Base-by-base conservation (phyloP, 2,113 vertebrate genomes). In the Carollia perspicillata region DNA sequence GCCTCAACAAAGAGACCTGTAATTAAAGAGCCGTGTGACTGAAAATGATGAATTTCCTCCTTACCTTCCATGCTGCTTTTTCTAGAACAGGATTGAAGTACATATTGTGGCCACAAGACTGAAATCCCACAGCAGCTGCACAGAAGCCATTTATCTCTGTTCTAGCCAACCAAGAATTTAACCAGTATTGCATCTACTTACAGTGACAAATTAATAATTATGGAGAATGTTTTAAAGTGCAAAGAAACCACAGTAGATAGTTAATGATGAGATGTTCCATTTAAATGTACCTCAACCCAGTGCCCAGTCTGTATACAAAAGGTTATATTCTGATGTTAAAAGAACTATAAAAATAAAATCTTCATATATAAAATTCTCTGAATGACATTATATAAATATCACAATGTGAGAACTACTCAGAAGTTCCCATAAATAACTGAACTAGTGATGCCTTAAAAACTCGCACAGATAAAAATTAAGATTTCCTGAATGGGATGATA, bases 1-100 rank as follows among this genome's bases (percentile, higher is more conserved):
- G 33, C 51, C 20, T 94, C 94, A 94, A 75, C 58, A 86, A 92
- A 95, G 88, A 87, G 30, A 11, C 22, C 53, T 75, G 22, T 91
- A 93, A 95, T 88, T 90, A 95, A 94, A 84, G 79, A 91, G 40
- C 11, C 23, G 94, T 28, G 42, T 66, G 14, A 71, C 88, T 89
- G 8, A 95, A 97, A 93, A 94, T 96, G 81, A 95, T 88, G 71
- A 90, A 95, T 94, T 49, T 37, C 68, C n/a, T 97, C 63, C n/a
- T 86, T 84, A 69, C 47, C 30, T 66, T 84, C 44, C 6, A 11
- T 2, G 53, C 55, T 68, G 65, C 26, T 87, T 75, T 71, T 90
- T 63, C 69, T 37, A 87, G 35, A 83, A 72, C 10, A 81, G 68
- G n/a, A 78, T 60, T 51, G 71, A 97, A 96, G 84, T 89, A 81